Percentiles rank a stretch among this genome's conserved stretches.
These are phyloP conservation scores for Pammene fasciana DNA, from an alignment of 2,888 invertebrate genomes.

Conservation along the genomic window DNA sequence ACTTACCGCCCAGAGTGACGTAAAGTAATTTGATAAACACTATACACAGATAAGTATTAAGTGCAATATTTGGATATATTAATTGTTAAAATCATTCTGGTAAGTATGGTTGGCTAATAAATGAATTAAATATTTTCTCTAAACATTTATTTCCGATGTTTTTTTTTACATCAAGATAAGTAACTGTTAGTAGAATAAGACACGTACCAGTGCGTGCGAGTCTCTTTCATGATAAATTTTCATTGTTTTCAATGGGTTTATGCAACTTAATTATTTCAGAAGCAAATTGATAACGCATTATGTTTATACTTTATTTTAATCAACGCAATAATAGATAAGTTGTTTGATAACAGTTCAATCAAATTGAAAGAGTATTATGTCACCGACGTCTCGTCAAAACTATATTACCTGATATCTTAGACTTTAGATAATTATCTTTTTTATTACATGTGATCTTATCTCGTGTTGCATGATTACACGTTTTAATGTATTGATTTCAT, in stretches of 20 bases:
- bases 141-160: too few species aligned
- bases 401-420: conserved; percentile 26
- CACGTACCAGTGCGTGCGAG: background rate
- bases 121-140: too few species aligned
- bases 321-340: conserved; percentile 15
- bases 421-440: conserved; percentile 26
- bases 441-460: conserved; percentile 28
- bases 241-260: background rate
- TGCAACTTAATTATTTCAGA: conserved; percentile 1
- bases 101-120: too few species aligned
- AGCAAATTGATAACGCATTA: conserved; percentile 5
- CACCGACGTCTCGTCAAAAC: conserved; percentile 18
- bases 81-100: too few species aligned
- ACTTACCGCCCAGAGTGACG: too few species aligned
- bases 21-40: too few species aligned
- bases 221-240: background rate
- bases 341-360: conserved; percentile 15
- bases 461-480: conserved; percentile 23
- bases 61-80: too few species aligned
- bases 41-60: too few species aligned
- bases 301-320: background rate
- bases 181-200: background rate
- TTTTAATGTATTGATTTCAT: conserved; percentile 31
- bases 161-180: background rate
- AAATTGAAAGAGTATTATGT: conserved; percentile 22